Conservation (phyloP, 2,797 vertebrate species). For the Onychomys leucogaster region DNA sequence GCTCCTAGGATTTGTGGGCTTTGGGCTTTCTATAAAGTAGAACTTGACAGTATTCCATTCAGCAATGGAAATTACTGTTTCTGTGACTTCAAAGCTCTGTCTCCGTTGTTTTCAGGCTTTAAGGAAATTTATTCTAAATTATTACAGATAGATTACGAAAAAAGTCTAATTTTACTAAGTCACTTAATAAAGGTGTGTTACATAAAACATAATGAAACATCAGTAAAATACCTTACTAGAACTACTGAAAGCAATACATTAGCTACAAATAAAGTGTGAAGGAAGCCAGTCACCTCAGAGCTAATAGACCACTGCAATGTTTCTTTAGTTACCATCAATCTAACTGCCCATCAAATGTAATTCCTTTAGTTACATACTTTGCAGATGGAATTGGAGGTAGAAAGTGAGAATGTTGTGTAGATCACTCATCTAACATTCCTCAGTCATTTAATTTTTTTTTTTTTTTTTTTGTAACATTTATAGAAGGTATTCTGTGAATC, state of each 20-base stretch:
- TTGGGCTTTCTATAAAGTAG: not conserved
- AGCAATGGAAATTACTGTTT: not conserved
- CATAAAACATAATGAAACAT: slow-evolving; percentile 47
- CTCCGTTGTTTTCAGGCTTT: not conserved
- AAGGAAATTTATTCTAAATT: slow-evolving; percentile 50
- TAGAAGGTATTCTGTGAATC: not conserved
- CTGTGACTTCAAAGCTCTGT: slow-evolving; percentile 13
- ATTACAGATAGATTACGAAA: slow-evolving; percentile 36
- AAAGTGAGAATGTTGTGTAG: not conserved
- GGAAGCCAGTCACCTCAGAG: slow-evolving; percentile 15
- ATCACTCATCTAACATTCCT: not conserved
- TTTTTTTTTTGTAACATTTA: not conserved
- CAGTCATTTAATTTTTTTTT: not conserved
- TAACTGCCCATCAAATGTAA: slow-evolving; percentile 40
- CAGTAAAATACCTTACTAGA: slow-evolving; percentile 25
- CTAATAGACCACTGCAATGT: slow-evolving; percentile 7
- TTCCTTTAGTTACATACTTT: slow-evolving; percentile 12
- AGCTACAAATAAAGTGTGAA: slow-evolving; percentile 28
- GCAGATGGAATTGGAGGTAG: slow-evolving; percentile 4
- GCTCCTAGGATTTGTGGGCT: not conserved
- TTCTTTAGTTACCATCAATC: slow-evolving; percentile 32
- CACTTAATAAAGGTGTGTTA: slow-evolving; percentile 52
- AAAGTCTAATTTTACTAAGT: slow-evolving; percentile 61
- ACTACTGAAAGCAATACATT: slow-evolving; percentile 56
- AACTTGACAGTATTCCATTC: not conserved